phyloP scores from a whole-genome alignment of 2,888 invertebrate genomes.

The Synergus itoensis region DNA sequence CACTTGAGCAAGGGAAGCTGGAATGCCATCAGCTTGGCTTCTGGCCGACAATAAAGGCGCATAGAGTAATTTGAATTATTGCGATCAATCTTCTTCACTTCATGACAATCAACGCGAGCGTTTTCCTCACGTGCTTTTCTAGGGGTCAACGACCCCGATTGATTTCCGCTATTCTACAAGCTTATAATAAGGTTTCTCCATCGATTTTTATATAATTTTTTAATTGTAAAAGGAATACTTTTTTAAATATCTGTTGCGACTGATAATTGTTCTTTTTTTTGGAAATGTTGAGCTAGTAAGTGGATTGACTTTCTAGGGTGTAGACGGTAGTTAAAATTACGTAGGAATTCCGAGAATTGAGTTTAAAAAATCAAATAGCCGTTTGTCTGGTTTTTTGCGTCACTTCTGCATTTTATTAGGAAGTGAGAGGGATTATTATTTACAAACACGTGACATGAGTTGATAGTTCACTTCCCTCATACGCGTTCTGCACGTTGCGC shows the following conservation, averaged over 20 bases:
- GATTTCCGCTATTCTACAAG: not conserved
- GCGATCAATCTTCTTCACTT: slow-evolving; percentile 55
- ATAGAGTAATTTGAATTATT: slow-evolving; percentile 56
- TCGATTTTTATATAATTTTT: not conserved
- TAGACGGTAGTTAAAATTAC: not conserved
- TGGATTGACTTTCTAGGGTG: not conserved
- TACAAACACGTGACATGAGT: slow-evolving; percentile 2
- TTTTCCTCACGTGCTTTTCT: slow-evolving; percentile 25
- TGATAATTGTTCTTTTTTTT: not conserved
- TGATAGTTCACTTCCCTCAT: slow-evolving; percentile 6
- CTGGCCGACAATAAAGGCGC: slow-evolving; percentile 50
- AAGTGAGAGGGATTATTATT: slow-evolving; percentile 8
- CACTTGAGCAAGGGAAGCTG: slow-evolving; percentile 45
- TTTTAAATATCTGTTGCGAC: not conserved
- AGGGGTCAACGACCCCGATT: slow-evolving; percentile 16
- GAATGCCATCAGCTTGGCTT: slow-evolving; percentile 45
- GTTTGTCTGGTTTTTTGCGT: not conserved
- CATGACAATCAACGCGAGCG: slow-evolving; percentile 37
- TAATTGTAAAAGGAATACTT: not conserved
- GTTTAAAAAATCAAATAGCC: not conserved
- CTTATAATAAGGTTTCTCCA: not conserved
- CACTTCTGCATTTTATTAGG: not conserved
- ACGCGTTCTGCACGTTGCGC: slow-evolving; percentile 1
- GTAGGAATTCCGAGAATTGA: not conserved
- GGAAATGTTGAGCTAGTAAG: not conserved